Evolutionary conservation across 2,888 invertebrate species (phyloP).

Genomic region (Scaptodrosophila latifasciaeformis): DNA sequence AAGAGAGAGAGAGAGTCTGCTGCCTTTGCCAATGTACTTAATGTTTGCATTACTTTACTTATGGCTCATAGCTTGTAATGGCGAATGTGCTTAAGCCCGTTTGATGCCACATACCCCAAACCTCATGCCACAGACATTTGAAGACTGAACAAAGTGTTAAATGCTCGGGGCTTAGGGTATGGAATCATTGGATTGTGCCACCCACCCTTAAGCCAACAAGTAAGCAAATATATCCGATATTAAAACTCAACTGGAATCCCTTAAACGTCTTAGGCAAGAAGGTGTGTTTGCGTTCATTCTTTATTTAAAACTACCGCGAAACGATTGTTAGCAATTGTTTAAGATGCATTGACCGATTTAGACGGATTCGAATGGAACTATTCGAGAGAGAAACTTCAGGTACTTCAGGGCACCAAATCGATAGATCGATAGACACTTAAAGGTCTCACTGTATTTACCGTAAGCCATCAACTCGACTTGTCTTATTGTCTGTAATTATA

Average conservation of each 20-base stretch:
- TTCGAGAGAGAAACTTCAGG: too few species aligned
- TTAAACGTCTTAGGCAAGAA: constrained; percentile 36
- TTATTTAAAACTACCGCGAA: constrained; percentile 50
- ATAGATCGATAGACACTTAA: constrained; percentile 49
- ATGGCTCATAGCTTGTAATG: constrained; percentile 44
- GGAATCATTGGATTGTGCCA: constrained; percentile 6
- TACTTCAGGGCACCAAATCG: constrained; percentile 33
- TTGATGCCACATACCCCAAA: constrained; percentile 9
- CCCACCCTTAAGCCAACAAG: constrained; percentile 19
- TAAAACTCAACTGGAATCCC: constrained; percentile 33
- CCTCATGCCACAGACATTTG: constrained; percentile 26
- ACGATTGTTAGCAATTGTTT: constrained; percentile 7
- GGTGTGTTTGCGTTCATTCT: constrained; percentile 45
- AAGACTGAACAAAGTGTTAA: constrained; percentile 56
- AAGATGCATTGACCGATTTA: constrained; percentile 12
- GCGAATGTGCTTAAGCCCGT: constrained; percentile 47
- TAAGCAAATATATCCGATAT: constrained; percentile 36
- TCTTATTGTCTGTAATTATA: constrained; percentile 44
- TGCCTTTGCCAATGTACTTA: background rate
- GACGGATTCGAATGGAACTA: too few species aligned
- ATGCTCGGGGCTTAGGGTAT: constrained; percentile 37
- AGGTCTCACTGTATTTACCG: constrained; percentile 45
- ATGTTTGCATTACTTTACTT: constrained; percentile 34
- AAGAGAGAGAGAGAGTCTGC: constrained; percentile 21
- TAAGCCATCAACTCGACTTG: too few species aligned